phyloP scores from a whole-genome alignment of 2,797 vertebrate genomes.

The Microctenopoma lineatum region DNA sequence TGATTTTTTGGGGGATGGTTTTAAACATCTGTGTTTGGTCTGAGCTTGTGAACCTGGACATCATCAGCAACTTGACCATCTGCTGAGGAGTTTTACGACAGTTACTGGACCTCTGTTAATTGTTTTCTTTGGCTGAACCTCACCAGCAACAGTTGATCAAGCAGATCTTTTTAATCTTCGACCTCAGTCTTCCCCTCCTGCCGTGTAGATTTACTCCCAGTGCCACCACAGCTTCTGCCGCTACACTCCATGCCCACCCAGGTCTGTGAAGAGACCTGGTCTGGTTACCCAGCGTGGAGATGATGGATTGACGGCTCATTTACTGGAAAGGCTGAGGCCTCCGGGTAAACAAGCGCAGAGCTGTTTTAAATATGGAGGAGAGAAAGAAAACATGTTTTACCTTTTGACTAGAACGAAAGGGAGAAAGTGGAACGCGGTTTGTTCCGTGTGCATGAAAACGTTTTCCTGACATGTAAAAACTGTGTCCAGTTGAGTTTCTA shows the following conservation, averaged over 20 bases:
- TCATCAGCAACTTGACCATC: no score
- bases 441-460: no score
- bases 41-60: background rate
- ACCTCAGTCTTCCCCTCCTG: conserved; percentile 10
- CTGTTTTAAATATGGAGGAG: conserved; percentile 66
- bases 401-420: conserved; percentile 31
- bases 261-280: conserved; percentile 73
- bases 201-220: conserved; percentile 5
- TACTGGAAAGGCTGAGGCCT: conserved; percentile 65
- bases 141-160: background rate
- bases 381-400: conserved; percentile 62
- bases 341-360: conserved; percentile 77
- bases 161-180: background rate
- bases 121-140: background rate
- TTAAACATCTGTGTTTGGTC: background rate
- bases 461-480: conserved; percentile 22
- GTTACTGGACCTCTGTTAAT: background rate
- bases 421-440: conserved; percentile 46
- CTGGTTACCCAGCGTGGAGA: conserved; percentile 75
- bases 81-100: background rate
- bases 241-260: conserved; percentile 54
- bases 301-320: conserved; percentile 81
- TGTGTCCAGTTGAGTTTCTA: conserved; percentile 14
- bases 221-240: background rate
- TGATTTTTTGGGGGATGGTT: background rate